phyloP scores from a whole-genome alignment of 2,113 vertebrate genomes.

The Hydrochoerus hydrochaeris region DNA sequence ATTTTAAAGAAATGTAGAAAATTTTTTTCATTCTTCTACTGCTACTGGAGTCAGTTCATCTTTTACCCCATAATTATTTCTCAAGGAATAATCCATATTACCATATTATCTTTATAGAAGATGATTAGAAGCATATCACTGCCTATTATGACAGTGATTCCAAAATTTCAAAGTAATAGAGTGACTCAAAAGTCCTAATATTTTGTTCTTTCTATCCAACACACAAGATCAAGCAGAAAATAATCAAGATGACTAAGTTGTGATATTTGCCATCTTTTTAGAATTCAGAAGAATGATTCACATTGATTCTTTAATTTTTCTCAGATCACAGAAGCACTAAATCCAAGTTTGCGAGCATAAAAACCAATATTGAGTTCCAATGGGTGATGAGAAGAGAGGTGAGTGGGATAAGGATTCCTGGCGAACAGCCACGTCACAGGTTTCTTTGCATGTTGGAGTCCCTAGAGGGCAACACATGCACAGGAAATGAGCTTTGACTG shows the following conservation, averaged over 20 bases:
- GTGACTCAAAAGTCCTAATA: background rate
- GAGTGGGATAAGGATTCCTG: background rate
- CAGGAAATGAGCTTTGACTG: constrained; percentile 49
- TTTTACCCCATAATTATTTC: background rate
- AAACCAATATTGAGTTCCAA: constrained; percentile 42
- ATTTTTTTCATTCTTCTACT: background rate
- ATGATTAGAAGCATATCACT: background rate
- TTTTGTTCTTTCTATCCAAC: constrained; percentile 57
- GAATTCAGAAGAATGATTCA: constrained; percentile 1
- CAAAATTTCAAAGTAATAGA: constrained; percentile 16
- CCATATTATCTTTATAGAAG: background rate
- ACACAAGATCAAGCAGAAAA: constrained; percentile 39
- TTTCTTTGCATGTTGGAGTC: constrained; percentile 64
- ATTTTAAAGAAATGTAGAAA: constrained; percentile 25
- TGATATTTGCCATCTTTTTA: background rate
- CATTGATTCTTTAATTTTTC: background rate
- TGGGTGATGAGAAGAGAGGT: constrained; percentile 20
- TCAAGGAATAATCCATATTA: constrained; percentile 7
- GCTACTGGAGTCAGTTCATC: background rate
- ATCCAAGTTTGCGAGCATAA: constrained; percentile 60
- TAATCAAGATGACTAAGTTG: background rate
- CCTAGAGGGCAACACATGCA: constrained; percentile 69
- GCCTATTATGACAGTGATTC: constrained; percentile 3
- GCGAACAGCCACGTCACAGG: background rate
- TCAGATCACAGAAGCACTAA: constrained; percentile 65